Evolutionary conservation across 2,888 invertebrate genomes (phyloP).

Genomic region (Hermodice carunculata): DNA sequence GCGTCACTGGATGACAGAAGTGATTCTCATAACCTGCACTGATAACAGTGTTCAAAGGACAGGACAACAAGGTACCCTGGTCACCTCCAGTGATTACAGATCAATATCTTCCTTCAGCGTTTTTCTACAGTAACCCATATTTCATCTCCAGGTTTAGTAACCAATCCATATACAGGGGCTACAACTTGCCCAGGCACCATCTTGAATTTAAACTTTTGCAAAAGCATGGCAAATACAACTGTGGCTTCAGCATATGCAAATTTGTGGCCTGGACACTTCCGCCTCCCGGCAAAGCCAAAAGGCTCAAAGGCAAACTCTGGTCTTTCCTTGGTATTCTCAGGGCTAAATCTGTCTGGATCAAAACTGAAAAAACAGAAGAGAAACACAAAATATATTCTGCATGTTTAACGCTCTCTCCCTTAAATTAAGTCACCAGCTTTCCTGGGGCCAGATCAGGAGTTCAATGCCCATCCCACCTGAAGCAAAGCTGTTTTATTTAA

Average conservation of each 20-base stretch:
- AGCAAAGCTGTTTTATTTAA: too few species aligned
- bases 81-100: too few species aligned
- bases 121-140: conserved; percentile 61
- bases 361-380: conserved; percentile 60
- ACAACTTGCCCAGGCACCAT: conserved; percentile 66
- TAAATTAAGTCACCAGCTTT: too few species aligned
- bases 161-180: conserved; percentile 60
- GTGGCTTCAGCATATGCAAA: conserved; percentile 58
- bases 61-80: too few species aligned
- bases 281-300: conserved; percentile 69
- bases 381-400: too few species aligned
- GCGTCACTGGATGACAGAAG: too few species aligned
- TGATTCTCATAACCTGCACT: too few species aligned
- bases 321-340: conserved; percentile 48
- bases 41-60: too few species aligned
- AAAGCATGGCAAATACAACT: conserved; percentile 52
- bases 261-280: conserved; percentile 53
- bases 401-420: too few species aligned
- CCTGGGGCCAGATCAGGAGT: too few species aligned
- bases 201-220: conserved; percentile 57
- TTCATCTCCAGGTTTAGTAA: conserved; percentile 67
- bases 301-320: conserved; percentile 60
- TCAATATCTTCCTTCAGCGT: not conserved
- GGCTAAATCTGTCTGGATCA: conserved; percentile 64
- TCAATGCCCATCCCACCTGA: too few species aligned